Conservation (phyloP, 1,140 invertebrate species). For the Cydia amplana region DNA sequence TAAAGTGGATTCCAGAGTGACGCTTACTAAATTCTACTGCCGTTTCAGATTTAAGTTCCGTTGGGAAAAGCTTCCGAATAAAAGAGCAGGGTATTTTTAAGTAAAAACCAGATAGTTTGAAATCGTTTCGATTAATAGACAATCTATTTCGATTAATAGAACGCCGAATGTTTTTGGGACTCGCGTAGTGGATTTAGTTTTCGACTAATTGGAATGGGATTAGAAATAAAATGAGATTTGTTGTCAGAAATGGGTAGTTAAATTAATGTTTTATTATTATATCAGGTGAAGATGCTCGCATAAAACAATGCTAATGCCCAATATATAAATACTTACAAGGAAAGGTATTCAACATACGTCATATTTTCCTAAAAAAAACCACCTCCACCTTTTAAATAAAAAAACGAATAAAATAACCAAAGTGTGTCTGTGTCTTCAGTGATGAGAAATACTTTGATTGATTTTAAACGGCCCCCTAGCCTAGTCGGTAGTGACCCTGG, state of each 20-base stretch:
- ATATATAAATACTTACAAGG: too few species aligned
- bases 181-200: neutral
- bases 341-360: too few species aligned
- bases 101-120: neutral
- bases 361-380: too few species aligned
- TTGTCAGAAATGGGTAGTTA: neutral
- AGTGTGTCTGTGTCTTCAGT: too few species aligned
- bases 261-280: neutral
- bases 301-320: too few species aligned
- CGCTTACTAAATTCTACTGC: slow-evolving; percentile 19
- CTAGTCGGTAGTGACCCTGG: too few species aligned
- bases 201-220: too few species aligned
- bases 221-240: neutral
- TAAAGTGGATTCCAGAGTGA: slow-evolving; percentile 36
- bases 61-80: neutral
- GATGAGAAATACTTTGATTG: too few species aligned
- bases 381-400: too few species aligned
- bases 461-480: too few species aligned
- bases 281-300: too few species aligned
- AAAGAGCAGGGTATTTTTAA: neutral
- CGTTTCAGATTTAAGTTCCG: slow-evolving; percentile 36
- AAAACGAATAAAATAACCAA: too few species aligned
- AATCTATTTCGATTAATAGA: neutral
- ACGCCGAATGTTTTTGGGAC: neutral
- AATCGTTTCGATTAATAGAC: slow-evolving; percentile 33